Percentiles rank a stretch among this genome's conserved stretches.
These are phyloP conservation scores for Pseudococcus longispinus DNA, from an alignment of 2,888 invertebrate species.

Conservation along the genomic window DNA sequence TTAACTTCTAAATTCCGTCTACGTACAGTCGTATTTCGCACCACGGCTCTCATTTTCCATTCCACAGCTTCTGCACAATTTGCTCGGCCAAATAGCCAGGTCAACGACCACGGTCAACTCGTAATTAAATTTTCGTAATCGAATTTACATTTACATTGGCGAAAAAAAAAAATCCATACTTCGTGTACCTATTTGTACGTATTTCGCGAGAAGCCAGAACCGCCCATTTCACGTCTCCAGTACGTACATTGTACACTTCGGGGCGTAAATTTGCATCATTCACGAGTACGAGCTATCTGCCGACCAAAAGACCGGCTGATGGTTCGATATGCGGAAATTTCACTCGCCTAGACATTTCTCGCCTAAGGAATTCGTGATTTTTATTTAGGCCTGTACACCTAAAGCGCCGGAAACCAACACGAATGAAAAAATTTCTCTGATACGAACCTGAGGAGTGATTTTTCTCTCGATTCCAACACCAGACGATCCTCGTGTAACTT, in stretches of 20 bases:
- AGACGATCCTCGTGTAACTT: not conserved
- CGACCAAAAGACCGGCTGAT: not conserved
- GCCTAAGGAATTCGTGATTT: not conserved
- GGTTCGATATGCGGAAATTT: not conserved
- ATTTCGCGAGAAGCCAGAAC: not conserved
- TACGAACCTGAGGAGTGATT: not conserved
- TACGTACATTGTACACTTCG: not conserved
- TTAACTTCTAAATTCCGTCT: not conserved
- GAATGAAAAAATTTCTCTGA: not conserved
- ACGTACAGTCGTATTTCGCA: not conserved
- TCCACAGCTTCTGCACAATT: not conserved
- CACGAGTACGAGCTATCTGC: not conserved
- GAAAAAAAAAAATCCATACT: conserved; percentile 17
- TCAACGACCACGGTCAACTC: conserved; percentile 22
- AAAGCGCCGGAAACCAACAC: not conserved
- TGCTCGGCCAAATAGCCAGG: not conserved
- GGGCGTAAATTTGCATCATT: not conserved
- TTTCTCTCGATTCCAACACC: not conserved
- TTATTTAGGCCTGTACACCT: not conserved
- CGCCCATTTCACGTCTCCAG: not conserved
- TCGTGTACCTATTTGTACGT: too few species aligned
- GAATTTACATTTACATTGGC: not conserved
- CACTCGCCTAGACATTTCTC: not conserved
- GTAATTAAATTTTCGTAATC: conserved; percentile 17
- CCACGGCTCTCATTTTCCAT: conserved; percentile 3